Evolutionary conservation across 2,797 vertebrate species (phyloP).

Genomic region (Smutsia gigantea): DNA sequence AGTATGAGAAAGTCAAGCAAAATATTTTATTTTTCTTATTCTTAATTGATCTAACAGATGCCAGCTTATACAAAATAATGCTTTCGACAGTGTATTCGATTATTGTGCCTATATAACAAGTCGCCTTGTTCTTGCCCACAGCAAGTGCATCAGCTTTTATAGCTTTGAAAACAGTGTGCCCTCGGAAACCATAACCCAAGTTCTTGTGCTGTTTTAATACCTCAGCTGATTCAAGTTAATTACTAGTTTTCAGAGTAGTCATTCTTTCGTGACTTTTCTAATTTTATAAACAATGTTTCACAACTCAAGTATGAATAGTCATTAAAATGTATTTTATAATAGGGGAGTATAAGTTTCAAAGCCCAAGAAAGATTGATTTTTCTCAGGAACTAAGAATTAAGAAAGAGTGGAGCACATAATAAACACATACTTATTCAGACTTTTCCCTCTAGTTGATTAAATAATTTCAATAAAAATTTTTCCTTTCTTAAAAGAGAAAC

Average conservation of each 20-base stretch:
- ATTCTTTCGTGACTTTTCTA: not conserved
- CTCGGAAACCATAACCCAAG: not conserved
- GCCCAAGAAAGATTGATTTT: not conserved
- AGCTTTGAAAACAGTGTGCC: not conserved
- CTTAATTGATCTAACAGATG: not conserved
- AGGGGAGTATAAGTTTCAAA: not conserved
- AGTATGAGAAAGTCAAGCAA: not conserved
- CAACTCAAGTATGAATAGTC: not conserved
- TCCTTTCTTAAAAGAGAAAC: not conserved
- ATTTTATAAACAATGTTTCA: constrained; percentile 2
- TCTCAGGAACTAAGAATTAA: not conserved
- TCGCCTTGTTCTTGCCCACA: not conserved
- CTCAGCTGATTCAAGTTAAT: not conserved
- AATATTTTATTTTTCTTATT: not conserved
- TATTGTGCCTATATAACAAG: not conserved
- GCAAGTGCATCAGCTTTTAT: not conserved
- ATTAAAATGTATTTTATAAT: constrained; percentile 5
- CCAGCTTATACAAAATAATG: not conserved
- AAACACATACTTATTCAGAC: not conserved
- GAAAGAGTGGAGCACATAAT: not conserved
- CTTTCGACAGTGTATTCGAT: not conserved
- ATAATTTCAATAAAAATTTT: not conserved
- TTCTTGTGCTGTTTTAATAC: not conserved
- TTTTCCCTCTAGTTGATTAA: not conserved
- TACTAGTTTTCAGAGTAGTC: not conserved